Conservation (phyloP, 2,888 invertebrate species). For the Nudaria mundana region DNA sequence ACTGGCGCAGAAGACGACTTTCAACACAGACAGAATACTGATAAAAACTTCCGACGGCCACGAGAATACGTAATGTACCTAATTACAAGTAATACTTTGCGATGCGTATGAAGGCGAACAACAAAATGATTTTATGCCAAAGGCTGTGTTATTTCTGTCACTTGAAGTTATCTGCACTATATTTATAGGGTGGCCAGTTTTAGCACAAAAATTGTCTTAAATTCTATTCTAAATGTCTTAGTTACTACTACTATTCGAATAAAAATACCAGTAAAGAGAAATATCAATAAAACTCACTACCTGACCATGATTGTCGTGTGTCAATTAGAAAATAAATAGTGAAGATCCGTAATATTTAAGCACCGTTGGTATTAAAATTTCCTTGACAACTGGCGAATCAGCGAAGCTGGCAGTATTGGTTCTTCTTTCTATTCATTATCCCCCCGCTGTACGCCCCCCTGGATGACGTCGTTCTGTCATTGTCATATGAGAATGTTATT, state of each 20-base stretch:
- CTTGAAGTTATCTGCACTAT: slow-evolving; percentile 50
- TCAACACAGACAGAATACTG: slow-evolving; percentile 55
- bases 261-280: too few relatives aligned
- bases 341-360: not conserved
- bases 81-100: slow-evolving; percentile 43
- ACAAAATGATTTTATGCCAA: slow-evolving; percentile 41
- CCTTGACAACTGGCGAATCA: slow-evolving; percentile 25
- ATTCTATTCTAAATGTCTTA: too few relatives aligned
- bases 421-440: slow-evolving; percentile 35
- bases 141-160: slow-evolving; percentile 43
- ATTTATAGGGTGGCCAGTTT: slow-evolving; percentile 34
- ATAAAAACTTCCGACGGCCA: slow-evolving; percentile 43
- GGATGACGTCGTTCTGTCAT: slow-evolving; percentile 42
- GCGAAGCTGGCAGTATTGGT: slow-evolving; percentile 45
- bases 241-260: too few relatives aligned
- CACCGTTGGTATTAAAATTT: slow-evolving; percentile 3
- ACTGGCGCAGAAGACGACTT: slow-evolving; percentile 78
- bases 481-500: slow-evolving; percentile 40
- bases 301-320: not conserved
- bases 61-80: slow-evolving; percentile 32
- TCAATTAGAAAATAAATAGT: not conserved
- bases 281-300: not conserved
- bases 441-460: slow-evolving; percentile 35
- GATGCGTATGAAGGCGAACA: slow-evolving; percentile 46
- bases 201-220: slow-evolving; percentile 22